Base-by-base conservation (phyloP, 2,888 invertebrate genomes). In the Nomada goodeniana region DNA sequence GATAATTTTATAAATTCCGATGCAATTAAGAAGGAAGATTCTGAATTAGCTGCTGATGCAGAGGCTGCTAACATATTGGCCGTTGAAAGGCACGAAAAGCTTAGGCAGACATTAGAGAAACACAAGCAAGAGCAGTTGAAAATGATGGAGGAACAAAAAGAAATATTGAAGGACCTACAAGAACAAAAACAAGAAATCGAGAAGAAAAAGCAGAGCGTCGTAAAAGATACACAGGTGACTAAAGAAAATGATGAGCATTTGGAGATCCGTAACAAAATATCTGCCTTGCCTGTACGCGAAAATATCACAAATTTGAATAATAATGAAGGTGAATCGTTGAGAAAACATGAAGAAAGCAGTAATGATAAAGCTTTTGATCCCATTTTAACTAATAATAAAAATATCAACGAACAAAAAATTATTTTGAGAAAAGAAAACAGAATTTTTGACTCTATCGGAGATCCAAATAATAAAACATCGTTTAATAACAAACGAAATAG, bases 101-200 rank as follows among this genome's bases (percentile, higher is more conserved):
- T 92, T 2, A 84, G 86, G 55, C 88, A 91, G 71, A 96, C 96
- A 23, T 94, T 97, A 26, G 96, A 96, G 92, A 95, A 96, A 90
- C 96, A 97, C 85, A 96, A 96, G 76, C 95, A 96, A 91, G 96
- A 96, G 90, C 96, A 96, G 89, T 95, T 96, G 88, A 95, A 96
- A 91, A 93, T 97, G 81, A 94, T 96, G 50, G 95, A 96, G 86
- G 96, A 96, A 90, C 96, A 96, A 88, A 96, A 96, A 87, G 95
- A 96, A 90, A 94, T 96, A 78, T 91, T 96, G 63, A 94, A 95
- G 82, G 95, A 96, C 91, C 94, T 96, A 29, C 95, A 95, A 75
- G 95, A 95, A 84, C 95, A 95, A 7, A 95, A 95, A 76, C 92
- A 95, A 81, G 95, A 95, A 86, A 86, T 95, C 7, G 92, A 94